Evolutionary conservation across 2,113 vertebrate species (phyloP).

Genomic region (Ascaphus truei): DNA sequence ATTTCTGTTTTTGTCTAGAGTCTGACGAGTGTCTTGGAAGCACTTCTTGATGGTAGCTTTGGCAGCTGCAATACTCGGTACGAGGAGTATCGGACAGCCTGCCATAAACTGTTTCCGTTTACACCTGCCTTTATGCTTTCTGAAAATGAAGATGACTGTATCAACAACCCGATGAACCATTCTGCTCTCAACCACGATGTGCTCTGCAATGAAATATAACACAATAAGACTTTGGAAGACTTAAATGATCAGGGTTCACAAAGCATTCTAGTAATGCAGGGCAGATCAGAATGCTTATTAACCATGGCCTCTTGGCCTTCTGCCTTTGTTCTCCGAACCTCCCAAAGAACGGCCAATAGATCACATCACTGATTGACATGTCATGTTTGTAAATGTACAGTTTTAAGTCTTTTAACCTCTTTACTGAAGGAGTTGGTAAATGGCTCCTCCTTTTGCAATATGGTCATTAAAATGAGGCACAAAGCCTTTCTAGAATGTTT

Average conservation of each 20-base stretch:
- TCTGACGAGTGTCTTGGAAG: constrained; percentile 28
- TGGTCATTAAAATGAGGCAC: constrained; percentile 28
- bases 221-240: not conserved
- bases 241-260: constrained; percentile 6
- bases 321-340: constrained; percentile 31
- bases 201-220: constrained; percentile 61
- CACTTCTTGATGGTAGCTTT: constrained; percentile 65
- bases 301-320: constrained; percentile 45
- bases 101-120: constrained; percentile 66
- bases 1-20: not conserved
- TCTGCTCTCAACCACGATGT: constrained; percentile 53
- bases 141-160: constrained; percentile 46
- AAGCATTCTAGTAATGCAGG: constrained; percentile 52
- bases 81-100: constrained; percentile 64
- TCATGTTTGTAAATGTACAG: constrained; percentile 62
- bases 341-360: constrained; percentile 54
- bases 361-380: constrained; percentile 46
- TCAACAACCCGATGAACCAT: constrained; percentile 44
- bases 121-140: constrained; percentile 61
- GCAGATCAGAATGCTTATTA: constrained; percentile 46
- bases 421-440: not conserved
- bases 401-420: constrained; percentile 56
- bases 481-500: constrained; percentile 42
- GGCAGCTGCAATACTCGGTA: constrained; percentile 60
- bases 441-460: constrained; percentile 6